Evolutionary conservation across 2,797 vertebrate species (phyloP), one percentile per base, ranked within the genome.

Genomic region (Chelmon rostratus): DNA sequence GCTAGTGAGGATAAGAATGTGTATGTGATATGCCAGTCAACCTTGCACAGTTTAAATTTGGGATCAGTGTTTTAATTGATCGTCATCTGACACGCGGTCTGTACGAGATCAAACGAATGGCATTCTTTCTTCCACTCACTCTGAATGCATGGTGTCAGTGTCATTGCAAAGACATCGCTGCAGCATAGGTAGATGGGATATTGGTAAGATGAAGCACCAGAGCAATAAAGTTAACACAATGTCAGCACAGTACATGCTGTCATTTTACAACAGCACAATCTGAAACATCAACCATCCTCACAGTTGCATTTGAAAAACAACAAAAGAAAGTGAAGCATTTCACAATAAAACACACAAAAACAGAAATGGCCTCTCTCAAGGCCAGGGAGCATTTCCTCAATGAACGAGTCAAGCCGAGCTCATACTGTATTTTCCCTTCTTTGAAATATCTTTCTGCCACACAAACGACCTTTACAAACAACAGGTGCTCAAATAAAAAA

Each of bases 401-500:
- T 63, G 66, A 83, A 57, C 28, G 52, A 73, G 77, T 77, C 85
- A 88, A 66, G 40, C 69, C 57, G 73, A 52, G 72, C 68, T 59
- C 46, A 57, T 33, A 52, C 35, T 63, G 56, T 78, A 66, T 72
- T 61, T 71, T 76, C n/a, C 33, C 25, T 3, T 68, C 63, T 85
- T 65, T 79, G 63, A 90, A 84, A 83, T 66, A 54, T 69, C 61
- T 80, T 57, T 12, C 53, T 66, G 62, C 49, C 21, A 42, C 70
- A 62, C 8, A 49, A 37, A 76, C 9, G 25, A 75, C 25, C 83
- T 84, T 84, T 68, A 50, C 72, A 71, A 85, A 87, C 67, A 75
- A 76, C 85, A 86, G 54, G 73, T 75, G 68, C 74, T 64, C 44
- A 49, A 76, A 54, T 21, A 76, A 73, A 68, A 68, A 57, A 67